Evolutionary conservation across 1,140 invertebrate genomes (phyloP).

Genomic region (Pseudobourletiella spinata): DNA sequence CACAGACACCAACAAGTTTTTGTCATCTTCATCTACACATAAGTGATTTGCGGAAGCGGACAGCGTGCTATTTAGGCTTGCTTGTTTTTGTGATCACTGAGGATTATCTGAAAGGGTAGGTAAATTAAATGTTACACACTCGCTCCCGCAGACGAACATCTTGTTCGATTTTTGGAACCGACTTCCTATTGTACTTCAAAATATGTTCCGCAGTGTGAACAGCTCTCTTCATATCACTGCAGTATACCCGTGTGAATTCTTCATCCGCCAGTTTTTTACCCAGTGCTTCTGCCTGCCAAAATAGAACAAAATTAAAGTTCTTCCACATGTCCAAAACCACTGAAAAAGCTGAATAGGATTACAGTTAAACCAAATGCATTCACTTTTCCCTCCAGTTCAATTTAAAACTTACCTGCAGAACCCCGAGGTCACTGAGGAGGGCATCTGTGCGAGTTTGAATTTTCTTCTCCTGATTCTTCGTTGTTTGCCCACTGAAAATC

Average conservation of each 20-base stretch:
- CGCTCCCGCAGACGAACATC: slow-evolving; percentile 1
- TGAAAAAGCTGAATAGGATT: neutral
- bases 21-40: no score
- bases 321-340: neutral
- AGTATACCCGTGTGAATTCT: slow-evolving; percentile 10
- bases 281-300: slow-evolving; percentile 5
- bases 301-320: neutral
- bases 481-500: slow-evolving; percentile 9
- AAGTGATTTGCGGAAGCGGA: no score
- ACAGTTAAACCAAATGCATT: neutral
- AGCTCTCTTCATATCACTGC: neutral
- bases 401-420: neutral
- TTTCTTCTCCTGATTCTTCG: slow-evolving; percentile 9
- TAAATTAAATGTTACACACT: neutral
- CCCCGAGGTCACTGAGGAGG: neutral
- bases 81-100: neutral
- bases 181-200: neutral
- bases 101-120: neutral
- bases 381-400: neutral
- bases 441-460: slow-evolving; percentile 13
- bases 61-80: no score
- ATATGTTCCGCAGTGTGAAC: neutral
- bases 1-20: no score
- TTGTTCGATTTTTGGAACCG: neutral
- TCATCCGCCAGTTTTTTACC: slow-evolving; percentile 4